A percentile compares a stretch with the other conserved stretches of the same genome.
phyloP scores from a whole-genome alignment of 2,113 vertebrate species.

The Larimichthys crocea region DNA sequence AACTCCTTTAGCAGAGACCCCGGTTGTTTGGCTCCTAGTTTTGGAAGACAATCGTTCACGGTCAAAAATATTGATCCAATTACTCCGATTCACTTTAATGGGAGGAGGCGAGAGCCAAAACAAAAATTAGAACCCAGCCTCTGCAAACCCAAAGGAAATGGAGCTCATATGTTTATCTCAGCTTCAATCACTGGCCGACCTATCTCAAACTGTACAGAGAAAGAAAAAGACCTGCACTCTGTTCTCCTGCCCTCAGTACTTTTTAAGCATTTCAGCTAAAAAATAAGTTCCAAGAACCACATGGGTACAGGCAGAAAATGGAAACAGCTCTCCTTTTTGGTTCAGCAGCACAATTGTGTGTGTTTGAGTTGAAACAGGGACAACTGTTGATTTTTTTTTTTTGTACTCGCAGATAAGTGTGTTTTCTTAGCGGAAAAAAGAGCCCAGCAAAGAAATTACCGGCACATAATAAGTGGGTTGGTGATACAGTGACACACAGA shows the following conservation, averaged over 20 bases:
- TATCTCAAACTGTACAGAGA: slow-evolving; percentile 12
- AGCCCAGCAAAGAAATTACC: slow-evolving; percentile 23
- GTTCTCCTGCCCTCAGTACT: background rate
- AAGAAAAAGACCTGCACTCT: slow-evolving; percentile 32
- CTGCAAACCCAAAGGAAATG: slow-evolving; percentile 52
- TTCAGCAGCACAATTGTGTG: slow-evolving; percentile 3
- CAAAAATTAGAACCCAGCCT: slow-evolving; percentile 36
- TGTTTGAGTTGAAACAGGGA: slow-evolving; percentile 37
- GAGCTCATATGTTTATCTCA: slow-evolving; percentile 55
- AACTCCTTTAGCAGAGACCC: background rate
- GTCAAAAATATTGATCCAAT: slow-evolving; percentile 67
- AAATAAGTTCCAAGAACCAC: slow-evolving; percentile 49
- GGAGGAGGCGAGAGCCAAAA: slow-evolving; percentile 17
- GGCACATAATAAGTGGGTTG: slow-evolving; percentile 21
- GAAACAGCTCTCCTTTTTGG: slow-evolving; percentile 33
- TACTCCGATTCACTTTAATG: slow-evolving; percentile 51
- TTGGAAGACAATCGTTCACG: slow-evolving; percentile 23
- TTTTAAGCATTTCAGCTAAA: slow-evolving; percentile 13
- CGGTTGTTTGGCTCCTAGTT: slow-evolving; percentile 9
- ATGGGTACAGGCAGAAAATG: slow-evolving; percentile 34
- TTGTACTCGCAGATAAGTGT: slow-evolving; percentile 14
- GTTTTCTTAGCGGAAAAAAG: slow-evolving; percentile 26
- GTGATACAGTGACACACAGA: background rate
- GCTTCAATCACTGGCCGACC: slow-evolving; percentile 35
- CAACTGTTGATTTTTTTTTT: background rate